Conservation (phyloP, 2,113 vertebrate species). For the Oplegnathus fasciatus region DNA sequence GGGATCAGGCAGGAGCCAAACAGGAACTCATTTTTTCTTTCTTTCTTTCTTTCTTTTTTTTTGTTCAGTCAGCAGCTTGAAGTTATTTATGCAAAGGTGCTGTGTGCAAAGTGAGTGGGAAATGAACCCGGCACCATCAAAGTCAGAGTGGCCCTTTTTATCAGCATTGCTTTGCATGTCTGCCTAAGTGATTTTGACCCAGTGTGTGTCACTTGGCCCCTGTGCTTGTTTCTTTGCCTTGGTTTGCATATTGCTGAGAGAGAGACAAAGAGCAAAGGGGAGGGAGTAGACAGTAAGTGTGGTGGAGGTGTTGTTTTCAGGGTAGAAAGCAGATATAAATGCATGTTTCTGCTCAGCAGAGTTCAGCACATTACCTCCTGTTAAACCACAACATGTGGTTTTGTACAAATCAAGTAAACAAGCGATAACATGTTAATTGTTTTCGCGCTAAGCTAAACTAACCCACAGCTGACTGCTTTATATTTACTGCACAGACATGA, state of each 20-base stretch:
- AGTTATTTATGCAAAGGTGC: conserved; percentile 56
- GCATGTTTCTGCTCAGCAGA: neutral
- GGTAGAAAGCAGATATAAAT: neutral
- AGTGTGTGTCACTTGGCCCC: conserved; percentile 25
- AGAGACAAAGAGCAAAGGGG: conserved; percentile 6
- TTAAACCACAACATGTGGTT: too few relatives aligned
- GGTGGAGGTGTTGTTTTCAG: conserved; percentile 6
- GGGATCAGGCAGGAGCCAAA: conserved; percentile 49
- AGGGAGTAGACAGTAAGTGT: neutral
- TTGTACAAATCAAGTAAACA: too few relatives aligned
- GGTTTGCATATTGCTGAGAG: conserved; percentile 44
- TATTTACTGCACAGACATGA: too few relatives aligned
- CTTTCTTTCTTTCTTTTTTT: neutral
- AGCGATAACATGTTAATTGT: too few relatives aligned
- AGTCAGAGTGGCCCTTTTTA: conserved; percentile 36
- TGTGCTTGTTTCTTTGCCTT: conserved; percentile 36
- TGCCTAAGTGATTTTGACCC: conserved; percentile 33
- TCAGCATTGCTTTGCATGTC: conserved; percentile 57
- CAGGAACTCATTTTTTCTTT: conserved; percentile 22
- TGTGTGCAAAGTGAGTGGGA: conserved; percentile 19
- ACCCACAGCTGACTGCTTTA: too few relatives aligned
- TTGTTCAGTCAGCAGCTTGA: conserved; percentile 5
- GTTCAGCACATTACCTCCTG: too few relatives aligned
- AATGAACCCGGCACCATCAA: conserved; percentile 22
- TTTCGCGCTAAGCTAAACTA: too few relatives aligned